A percentile compares a stretch with the other conserved stretches of the same genome.
Conservation (phyloP, 2,113 vertebrate species). For the Gambusia affinis region DNA sequence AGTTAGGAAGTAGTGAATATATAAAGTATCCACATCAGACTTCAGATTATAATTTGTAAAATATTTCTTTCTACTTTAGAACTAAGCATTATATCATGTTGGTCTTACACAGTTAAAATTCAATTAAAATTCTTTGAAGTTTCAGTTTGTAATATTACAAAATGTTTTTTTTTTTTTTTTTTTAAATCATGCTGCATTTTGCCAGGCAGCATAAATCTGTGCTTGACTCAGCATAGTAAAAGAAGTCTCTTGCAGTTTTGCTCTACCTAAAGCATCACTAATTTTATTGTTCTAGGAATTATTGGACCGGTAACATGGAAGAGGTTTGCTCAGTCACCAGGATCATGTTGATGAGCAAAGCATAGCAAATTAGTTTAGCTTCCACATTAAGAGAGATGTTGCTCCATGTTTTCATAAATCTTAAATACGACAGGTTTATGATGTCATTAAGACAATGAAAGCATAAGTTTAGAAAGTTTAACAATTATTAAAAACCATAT, state of each 20-base stretch:
- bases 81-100: not conserved
- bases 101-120: not conserved
- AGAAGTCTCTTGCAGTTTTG: not conserved
- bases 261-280: not conserved
- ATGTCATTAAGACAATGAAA: not conserved
- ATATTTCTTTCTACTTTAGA: not conserved
- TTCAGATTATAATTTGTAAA: not conserved
- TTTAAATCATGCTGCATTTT: not conserved
- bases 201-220: not conserved
- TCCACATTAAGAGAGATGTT: not conserved
- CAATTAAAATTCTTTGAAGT: not conserved
- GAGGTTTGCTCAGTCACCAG: slow-evolving; percentile 2
- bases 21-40: not conserved
- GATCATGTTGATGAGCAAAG: not conserved
- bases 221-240: not conserved
- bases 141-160: not conserved
- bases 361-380: not conserved
- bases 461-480: not conserved
- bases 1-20: not conserved
- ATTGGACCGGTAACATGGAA: not conserved
- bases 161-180: too few relatives aligned
- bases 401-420: not conserved
- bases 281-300: not conserved
- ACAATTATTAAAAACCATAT: not conserved
- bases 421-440: not conserved